Base-by-base conservation (phyloP, 23 tunicate species). In the Aplidium turbinatum region DNA sequence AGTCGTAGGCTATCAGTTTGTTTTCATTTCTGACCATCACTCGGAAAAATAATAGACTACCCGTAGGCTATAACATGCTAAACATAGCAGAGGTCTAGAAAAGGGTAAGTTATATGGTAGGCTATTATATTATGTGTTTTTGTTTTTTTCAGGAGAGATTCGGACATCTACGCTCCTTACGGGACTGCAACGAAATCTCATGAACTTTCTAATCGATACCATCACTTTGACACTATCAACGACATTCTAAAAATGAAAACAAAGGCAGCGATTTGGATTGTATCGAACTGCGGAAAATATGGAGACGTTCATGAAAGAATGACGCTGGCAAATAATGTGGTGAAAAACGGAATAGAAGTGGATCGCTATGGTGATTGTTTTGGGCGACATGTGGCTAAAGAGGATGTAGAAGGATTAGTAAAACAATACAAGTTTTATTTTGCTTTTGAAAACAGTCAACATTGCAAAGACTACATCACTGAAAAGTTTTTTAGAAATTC, bases 311-410 rank as follows among this genome's bases (percentile, higher is more conserved):
- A 29, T n/a, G 33, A 29, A 20, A 36, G 78, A 32, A 13, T 73
- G 7, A 4, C 3, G 19, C 1, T 73, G 6, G 27, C 60, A 3
- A 32, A 73, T 0, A n/a, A 50, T 22, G 26, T 48, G 32, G 38
- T 48, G n/a, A 4, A n/a, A 3, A 24, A 48, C 24, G 78, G 78
- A 1, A 40, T 73, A 1, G 22, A 18, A 16, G 60, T 73, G 36
- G 78, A 73, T 54, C 54, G 63, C 19, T 53, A 53, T 31, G 78
- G 78, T 28, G 22, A 22, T 1, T 73, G 78, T 31, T 73, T 73
- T 32, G 7, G 22, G 71, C 22, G 33, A 42, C 11, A 42, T 16
- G 16, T 11, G 11, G 50, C 50, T 9, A 16, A 16, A 42, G 16
- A 11, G 13, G 11, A 11, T 9, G 16, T 16, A 42, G 50, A 9